Evolutionary conservation across 2,113 vertebrate genomes (phyloP), one percentile per base, ranked within the genome.

Genomic region (Garra rufa): DNA sequence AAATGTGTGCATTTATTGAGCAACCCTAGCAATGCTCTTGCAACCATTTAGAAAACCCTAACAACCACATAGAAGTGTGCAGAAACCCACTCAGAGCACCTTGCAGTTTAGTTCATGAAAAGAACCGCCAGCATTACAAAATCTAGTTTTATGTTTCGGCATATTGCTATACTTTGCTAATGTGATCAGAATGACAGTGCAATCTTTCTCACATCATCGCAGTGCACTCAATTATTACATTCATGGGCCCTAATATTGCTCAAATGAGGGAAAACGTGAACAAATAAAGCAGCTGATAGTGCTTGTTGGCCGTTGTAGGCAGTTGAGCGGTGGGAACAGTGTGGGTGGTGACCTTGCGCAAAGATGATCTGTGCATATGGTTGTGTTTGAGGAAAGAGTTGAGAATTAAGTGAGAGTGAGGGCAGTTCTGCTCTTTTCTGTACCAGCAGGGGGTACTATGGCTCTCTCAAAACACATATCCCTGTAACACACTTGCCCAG

Each of bases 361-460:
- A 74, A 70, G 67, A 70, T 70, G 67, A 30, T 77, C 48, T 21
- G 52, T 76, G 50, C 19, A 77, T 11, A 24, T 77, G 75, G 10
- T 2, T 59, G 34, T 41, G 34, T 77, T 57, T 21, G 9, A 34
- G 34, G 44, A 41, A 46, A n/a, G 75, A 77, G 30, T 57, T 59
- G 28, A 17, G 10, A 77, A 57, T 41, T 14, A 59, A 57, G 52
- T 41, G 15, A 28, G 26, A 75, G 26, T 67, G 6, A 46, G 9
- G 19, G 30, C 19, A 3, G 55, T 28, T 61, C 8, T 41, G 55
- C 3, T 74, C 4, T 80, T 77, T 38, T 67, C 3, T 44, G 34
- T 13, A 57, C 82, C 85, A 87, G 85, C 76, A 87, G 85, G 85
- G 85, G 85, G 85, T 75, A 87, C 55, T 52, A 77, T 80, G 57